These are phyloP conservation scores for Mongoloraphidia duomilia DNA, from an alignment of 2,888 invertebrate genomes.

Conservation along the genomic window DNA sequence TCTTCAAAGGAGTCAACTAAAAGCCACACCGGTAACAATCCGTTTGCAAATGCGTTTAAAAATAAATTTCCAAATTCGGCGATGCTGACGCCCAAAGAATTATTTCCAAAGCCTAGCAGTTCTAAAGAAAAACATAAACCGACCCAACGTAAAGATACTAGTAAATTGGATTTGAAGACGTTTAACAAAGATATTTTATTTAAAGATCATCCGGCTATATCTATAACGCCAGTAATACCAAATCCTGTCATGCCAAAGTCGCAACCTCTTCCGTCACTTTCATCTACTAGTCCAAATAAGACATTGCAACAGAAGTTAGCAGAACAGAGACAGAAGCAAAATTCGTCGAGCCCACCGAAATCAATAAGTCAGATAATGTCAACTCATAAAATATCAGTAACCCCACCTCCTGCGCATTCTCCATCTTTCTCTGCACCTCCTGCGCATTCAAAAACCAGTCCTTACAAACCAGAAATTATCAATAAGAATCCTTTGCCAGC, in stretches of 20 bases:
- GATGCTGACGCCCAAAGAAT: no score
- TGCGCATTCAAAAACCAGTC: conserved; percentile 19
- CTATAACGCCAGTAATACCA: conserved; percentile 28
- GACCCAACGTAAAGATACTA: background rate
- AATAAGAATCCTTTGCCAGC: conserved; percentile 27
- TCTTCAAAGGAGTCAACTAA: no score
- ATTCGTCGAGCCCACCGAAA: conserved; percentile 18
- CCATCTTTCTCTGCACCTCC: conserved; percentile 25
- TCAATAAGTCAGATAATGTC: background rate
- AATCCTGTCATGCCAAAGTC: conserved; percentile 10
- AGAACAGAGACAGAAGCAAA: conserved; percentile 40
- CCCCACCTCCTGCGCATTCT: conserved; percentile 21
- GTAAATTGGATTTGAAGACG: background rate
- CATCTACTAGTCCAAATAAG: conserved; percentile 39
- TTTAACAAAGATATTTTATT: conserved; percentile 13
- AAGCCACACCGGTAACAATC: no score
- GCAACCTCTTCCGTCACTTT: conserved; percentile 5
- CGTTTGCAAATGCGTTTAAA: no score
- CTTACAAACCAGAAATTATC: conserved; percentile 10
- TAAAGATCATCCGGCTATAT: conserved; percentile 34
- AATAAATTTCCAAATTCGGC: no score
- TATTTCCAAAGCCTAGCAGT: no score
- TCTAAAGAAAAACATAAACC: conserved; percentile 3
- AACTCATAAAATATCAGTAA: background rate
- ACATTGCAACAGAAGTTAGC: conserved; percentile 55